A percentile compares a stretch with the other conserved stretches of the same genome.
These are phyloP conservation scores for Melanophora roralis DNA, from an alignment of 2,888 invertebrate species.

Conservation along the genomic window DNA sequence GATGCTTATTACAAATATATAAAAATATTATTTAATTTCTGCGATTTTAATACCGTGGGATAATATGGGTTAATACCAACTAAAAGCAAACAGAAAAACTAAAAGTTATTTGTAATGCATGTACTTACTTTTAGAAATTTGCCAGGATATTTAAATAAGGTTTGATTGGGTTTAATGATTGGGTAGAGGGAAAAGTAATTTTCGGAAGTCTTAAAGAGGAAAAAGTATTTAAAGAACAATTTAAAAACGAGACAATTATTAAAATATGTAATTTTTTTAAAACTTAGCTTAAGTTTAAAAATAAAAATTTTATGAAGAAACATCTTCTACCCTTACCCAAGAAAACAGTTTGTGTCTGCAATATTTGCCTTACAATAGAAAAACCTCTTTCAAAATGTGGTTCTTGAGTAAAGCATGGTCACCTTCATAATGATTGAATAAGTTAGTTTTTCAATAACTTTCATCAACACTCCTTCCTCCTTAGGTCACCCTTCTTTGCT, in stretches of 20 bases:
- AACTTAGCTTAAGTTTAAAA: no score
- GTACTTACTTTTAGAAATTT: neutral
- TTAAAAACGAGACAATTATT: no score
- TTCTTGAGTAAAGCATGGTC: neutral
- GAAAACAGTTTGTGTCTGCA: neutral
- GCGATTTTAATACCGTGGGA: no score
- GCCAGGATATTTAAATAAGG: neutral
- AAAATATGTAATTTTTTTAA: no score
- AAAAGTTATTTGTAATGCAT: slow-evolving; percentile 16
- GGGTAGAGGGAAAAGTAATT: neutral
- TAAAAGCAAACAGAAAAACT: slow-evolving; percentile 1
- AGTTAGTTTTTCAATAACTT: neutral
- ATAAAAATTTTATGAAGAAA: neutral
- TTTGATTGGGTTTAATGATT: neutral
- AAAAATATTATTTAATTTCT: no score
- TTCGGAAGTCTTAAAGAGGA: no score
- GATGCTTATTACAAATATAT: no score
- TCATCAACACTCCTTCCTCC: neutral
- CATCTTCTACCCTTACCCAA: neutral
- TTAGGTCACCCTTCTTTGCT: slow-evolving; percentile 21
- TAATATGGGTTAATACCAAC: no score
- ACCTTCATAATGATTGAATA: neutral
- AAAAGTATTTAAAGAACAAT: no score
- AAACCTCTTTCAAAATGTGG: slow-evolving; percentile 1
- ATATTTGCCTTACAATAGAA: neutral